A percentile compares a stretch with the other conserved stretches of the same genome.
Conservation (phyloP, 2,113 vertebrate genomes). For the Pachycephala philippinensis region DNA sequence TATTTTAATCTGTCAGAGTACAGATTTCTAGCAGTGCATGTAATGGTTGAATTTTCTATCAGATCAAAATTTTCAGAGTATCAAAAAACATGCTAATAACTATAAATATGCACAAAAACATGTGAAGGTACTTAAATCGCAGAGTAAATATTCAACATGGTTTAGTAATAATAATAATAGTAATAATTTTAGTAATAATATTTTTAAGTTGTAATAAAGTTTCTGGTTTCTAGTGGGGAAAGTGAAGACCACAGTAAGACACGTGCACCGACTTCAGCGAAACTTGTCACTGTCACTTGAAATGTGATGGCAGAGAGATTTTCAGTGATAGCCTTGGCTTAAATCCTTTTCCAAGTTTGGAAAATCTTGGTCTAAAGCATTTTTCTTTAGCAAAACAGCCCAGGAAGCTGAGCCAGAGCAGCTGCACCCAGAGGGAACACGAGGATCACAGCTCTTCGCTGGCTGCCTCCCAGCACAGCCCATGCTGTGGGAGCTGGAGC, state of each 20-base stretch:
- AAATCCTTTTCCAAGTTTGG: background rate
- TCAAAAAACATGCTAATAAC: background rate
- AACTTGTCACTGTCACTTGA: background rate
- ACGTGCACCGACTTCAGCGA: rapidly evolving
- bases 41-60: background rate
- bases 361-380: background rate
- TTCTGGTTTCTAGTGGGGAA: background rate
- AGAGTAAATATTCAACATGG: background rate
- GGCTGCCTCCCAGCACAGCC: background rate
- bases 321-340: background rate
- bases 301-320: background rate
- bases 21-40: background rate
- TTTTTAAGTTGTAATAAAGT: background rate
- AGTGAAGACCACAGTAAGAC: rapidly evolving
- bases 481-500: rapidly evolving
- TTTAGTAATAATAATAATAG: no score
- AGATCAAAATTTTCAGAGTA: background rate
- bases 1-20: background rate
- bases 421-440: background rate
- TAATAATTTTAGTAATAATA: no score
- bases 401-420: background rate
- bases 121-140: background rate
- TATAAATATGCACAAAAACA: background rate
- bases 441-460: rapidly evolving
- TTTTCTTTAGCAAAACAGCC: background rate